Conservation (phyloP, 2,797 vertebrate species). For the Gymnoscopelus microlampas region DNA sequence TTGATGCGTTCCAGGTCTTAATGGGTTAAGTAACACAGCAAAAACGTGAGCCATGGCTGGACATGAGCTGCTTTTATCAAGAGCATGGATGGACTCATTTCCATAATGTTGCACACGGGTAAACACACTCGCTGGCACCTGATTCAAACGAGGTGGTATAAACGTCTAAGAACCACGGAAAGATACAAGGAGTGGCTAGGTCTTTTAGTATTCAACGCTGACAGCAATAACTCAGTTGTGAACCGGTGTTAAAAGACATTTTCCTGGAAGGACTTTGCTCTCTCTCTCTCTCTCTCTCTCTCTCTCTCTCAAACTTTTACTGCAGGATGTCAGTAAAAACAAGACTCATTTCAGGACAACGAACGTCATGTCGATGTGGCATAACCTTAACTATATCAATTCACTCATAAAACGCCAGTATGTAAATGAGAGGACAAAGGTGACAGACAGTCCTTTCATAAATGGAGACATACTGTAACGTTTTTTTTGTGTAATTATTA, state of each 20-base stretch:
- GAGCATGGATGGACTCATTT: too few species aligned
- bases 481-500: too few species aligned
- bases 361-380: slow-evolving; percentile 13
- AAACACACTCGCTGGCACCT: too few species aligned
- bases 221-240: neutral
- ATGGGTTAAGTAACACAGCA: too few species aligned
- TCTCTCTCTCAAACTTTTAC: slow-evolving; percentile 4
- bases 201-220: neutral
- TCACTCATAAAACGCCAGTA: slow-evolving; percentile 38
- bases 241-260: neutral
- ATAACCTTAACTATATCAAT: neutral
- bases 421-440: slow-evolving; percentile 21
- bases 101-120: too few species aligned
- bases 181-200: neutral
- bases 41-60: too few species aligned
- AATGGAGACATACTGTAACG: slow-evolving; percentile 4
- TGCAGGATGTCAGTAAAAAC: slow-evolving; percentile 12
- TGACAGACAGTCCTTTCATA: slow-evolving; percentile 52
- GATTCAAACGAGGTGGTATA: too few species aligned
- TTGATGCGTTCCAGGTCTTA: too few species aligned
- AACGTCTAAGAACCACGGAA: neutral
- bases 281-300: neutral
- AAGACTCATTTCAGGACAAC: neutral
- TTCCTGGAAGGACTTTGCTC: slow-evolving; percentile 47
- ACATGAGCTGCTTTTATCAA: too few species aligned